A percentile compares a stretch with the other conserved stretches of the same genome.
These are phyloP conservation scores for Marmota flaviventris DNA, from an alignment of 2,113 vertebrate genomes.

Conservation along the genomic window DNA sequence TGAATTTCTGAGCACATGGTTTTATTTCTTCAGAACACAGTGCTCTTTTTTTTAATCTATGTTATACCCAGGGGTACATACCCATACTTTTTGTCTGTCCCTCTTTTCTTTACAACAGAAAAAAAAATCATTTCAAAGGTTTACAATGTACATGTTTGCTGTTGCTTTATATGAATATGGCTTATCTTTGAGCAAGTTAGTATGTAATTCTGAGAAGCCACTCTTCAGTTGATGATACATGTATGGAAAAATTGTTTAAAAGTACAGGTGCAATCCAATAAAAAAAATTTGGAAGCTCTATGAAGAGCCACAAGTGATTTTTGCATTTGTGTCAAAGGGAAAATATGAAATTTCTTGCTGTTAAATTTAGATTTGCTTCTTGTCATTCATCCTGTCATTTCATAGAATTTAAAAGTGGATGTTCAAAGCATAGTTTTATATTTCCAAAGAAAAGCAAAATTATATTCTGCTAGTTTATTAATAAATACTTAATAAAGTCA, in stretches of 20 bases:
- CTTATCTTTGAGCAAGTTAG: neutral
- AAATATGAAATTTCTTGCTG: neutral
- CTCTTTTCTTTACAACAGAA: neutral
- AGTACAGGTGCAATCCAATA: neutral
- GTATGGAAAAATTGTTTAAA: slow-evolving; percentile 11
- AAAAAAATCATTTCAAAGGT: neutral
- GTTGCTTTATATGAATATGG: slow-evolving; percentile 57
- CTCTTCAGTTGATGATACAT: neutral
- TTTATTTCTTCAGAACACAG: neutral
- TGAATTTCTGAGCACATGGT: neutral
- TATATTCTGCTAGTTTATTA: neutral
- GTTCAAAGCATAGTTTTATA: neutral
- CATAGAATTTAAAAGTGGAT: neutral
- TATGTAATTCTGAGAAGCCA: neutral
- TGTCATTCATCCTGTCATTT: neutral
- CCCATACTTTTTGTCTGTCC: neutral
- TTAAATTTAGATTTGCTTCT: neutral
- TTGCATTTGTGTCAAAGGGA: neutral
- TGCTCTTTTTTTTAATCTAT: neutral
- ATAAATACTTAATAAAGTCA: neutral
- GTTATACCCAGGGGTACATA: neutral
- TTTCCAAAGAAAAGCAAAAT: neutral
- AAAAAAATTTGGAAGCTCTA: neutral
- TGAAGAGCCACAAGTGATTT: neutral
- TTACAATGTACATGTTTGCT: neutral